A percentile compares a stretch with the other conserved stretches of the same genome.
These are phyloP conservation scores for Chascanopsetta lugubris DNA, from an alignment of 2,113 vertebrate genomes.

Conservation along the genomic window DNA sequence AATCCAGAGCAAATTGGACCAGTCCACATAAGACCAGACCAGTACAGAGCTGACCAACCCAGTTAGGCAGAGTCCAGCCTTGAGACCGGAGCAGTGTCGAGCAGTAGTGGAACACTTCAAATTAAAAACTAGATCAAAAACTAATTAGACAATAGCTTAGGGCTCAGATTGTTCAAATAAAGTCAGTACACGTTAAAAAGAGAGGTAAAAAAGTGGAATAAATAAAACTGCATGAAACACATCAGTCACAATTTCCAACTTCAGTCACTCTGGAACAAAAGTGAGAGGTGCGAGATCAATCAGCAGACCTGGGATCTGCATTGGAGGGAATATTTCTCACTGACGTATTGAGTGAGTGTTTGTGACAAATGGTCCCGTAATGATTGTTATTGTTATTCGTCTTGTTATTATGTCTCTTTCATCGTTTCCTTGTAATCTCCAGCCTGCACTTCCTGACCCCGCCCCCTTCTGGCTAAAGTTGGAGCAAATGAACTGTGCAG, in stretches of 20 bases:
- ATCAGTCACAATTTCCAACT: too few species aligned
- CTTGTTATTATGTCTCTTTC: not conserved
- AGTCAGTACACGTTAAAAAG: too few species aligned
- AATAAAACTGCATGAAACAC: too few species aligned
- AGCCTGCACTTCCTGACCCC: not conserved
- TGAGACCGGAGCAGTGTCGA: not conserved
- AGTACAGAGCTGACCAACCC: not conserved
- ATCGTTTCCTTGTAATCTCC: not conserved
- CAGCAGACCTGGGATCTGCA: not conserved
- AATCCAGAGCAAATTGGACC: too few species aligned
- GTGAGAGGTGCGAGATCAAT: slow-evolving; percentile 5
- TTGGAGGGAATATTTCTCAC: not conserved
- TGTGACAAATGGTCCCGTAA: not conserved
- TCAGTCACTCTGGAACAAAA: too few species aligned
- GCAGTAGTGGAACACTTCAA: too few species aligned
- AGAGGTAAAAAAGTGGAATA: too few species aligned
- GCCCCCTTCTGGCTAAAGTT: slow-evolving; percentile 26
- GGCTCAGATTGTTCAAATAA: too few species aligned
- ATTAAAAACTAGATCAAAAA: too few species aligned
- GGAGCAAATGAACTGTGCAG: slow-evolving; percentile 42
- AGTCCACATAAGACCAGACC: not conserved
- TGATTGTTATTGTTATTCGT: not conserved
- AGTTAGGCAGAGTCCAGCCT: too few species aligned
- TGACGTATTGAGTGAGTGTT: not conserved
- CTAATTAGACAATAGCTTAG: too few species aligned